These are phyloP conservation scores for Synanthedon vespiformis DNA, from an alignment of 2,888 invertebrate species.

Conservation along the genomic window DNA sequence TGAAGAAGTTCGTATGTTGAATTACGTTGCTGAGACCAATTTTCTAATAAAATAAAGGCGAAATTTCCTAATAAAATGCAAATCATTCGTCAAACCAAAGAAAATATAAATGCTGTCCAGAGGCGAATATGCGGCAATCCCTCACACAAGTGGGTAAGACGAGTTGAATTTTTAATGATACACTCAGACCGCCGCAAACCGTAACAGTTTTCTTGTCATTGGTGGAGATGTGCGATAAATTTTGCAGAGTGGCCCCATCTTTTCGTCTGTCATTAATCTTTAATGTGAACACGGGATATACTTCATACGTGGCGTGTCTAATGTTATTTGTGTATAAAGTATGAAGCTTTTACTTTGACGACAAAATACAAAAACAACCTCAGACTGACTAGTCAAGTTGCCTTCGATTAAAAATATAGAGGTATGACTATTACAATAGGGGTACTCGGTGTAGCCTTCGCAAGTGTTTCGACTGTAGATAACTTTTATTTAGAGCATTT, in stretches of 20 bases:
- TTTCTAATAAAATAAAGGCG: not conserved
- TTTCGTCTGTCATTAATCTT: slow-evolving; percentile 68
- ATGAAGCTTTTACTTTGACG: slow-evolving; percentile 10
- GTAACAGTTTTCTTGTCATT: slow-evolving; percentile 72
- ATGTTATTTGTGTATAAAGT: slow-evolving; percentile 52
- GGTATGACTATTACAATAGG: not conserved
- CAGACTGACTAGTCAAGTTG: not conserved
- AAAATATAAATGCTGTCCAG: slow-evolving; percentile 70
- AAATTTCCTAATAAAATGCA: not conserved
- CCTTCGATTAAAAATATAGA: too few species aligned
- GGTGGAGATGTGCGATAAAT: slow-evolving; percentile 69
- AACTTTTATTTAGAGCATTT: not conserved
- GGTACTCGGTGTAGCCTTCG: slow-evolving; percentile 4
- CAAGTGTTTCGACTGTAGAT: not conserved
- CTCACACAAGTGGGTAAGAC: slow-evolving; percentile 71
- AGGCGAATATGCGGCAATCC: slow-evolving; percentile 67
- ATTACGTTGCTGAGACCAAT: not conserved
- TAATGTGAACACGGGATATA: slow-evolving; percentile 60
- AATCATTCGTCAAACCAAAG: slow-evolving; percentile 38
- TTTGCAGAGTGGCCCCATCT: slow-evolving; percentile 72
- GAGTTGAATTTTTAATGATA: slow-evolving; percentile 69
- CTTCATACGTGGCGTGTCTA: slow-evolving; percentile 63
- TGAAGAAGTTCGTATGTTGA: too few species aligned
- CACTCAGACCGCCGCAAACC: slow-evolving; percentile 71
- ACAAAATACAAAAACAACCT: not conserved